A percentile compares a stretch with the other conserved stretches of the same genome.
Conservation (phyloP, 2,113 vertebrate species). For the Pituophis catenifer region DNA sequence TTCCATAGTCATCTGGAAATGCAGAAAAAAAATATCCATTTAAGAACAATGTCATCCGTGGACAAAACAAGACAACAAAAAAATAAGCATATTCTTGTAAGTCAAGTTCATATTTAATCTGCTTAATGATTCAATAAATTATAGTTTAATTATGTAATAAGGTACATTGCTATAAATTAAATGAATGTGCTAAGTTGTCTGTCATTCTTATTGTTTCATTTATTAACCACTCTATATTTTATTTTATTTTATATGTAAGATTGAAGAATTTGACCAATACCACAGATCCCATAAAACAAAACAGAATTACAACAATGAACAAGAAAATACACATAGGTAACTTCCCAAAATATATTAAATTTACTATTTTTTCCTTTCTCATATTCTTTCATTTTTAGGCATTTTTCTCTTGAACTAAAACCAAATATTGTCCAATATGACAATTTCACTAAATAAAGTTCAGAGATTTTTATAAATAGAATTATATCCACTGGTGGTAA, state of each 20-base stretch:
- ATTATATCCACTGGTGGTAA: not conserved
- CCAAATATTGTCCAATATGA: not conserved
- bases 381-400: not conserved
- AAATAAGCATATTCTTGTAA: constrained; percentile 1
- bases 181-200: not conserved
- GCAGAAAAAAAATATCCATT: constrained; percentile 4
- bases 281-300: not conserved
- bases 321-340: constrained; percentile 35
- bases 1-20: constrained; percentile 25
- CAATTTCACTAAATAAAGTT: not conserved
- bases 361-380: not conserved
- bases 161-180: not conserved
- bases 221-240: not conserved
- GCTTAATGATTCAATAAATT: not conserved
- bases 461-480: not conserved
- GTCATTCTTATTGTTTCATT: not conserved
- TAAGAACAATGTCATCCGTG: constrained; percentile 13
- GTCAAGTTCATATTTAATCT: not conserved
- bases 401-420: not conserved
- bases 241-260: not conserved
- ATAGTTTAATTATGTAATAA: not conserved
- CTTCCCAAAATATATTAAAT: not conserved
- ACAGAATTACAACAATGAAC: not conserved
- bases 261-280: constrained; percentile 32
- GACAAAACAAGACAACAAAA: not conserved